phyloP scores from a whole-genome alignment of 1,140 invertebrate genomes.

The Lepidurus apus region DNA sequence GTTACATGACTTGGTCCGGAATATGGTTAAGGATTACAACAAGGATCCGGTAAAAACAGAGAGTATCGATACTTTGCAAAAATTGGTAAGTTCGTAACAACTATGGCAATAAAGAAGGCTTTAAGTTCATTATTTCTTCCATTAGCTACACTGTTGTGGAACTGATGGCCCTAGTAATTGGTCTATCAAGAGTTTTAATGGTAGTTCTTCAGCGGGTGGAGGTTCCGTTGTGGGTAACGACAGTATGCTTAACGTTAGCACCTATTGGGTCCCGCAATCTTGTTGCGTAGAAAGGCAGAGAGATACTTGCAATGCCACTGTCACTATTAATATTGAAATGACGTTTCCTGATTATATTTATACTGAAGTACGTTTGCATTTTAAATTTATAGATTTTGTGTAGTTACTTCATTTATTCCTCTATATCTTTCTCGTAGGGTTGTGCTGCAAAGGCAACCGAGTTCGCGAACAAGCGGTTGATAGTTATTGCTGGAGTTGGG shows the following conservation, averaged over 20 bases:
- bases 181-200: slow-evolving; percentile 56
- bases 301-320: slow-evolving; percentile 47
- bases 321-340: slow-evolving; percentile 49
- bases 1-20: slow-evolving; percentile 55
- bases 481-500: slow-evolving; percentile 50
- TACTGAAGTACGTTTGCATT: slow-evolving; percentile 47
- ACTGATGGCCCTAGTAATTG: slow-evolving; percentile 63
- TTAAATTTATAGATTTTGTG: not conserved
- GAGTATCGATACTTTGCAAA: slow-evolving; percentile 63
- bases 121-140: slow-evolving; percentile 37
- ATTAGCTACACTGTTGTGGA: slow-evolving; percentile 64
- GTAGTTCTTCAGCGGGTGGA: slow-evolving; percentile 40
- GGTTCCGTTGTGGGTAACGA: slow-evolving; percentile 37
- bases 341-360: slow-evolving; percentile 50
- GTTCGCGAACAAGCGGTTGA: slow-evolving; percentile 54
- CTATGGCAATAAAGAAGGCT: not conserved
- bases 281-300: slow-evolving; percentile 41
- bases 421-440: slow-evolving; percentile 50
- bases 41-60: slow-evolving; percentile 52
- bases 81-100: slow-evolving; percentile 48
- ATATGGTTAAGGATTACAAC: slow-evolving; percentile 61
- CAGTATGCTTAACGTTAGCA: slow-evolving; percentile 30
- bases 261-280: slow-evolving; percentile 51
- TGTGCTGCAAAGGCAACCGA: slow-evolving; percentile 64
- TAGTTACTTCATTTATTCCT: no score